These are phyloP conservation scores for Amblyornis subalaris DNA, from an alignment of 2,113 vertebrate species.

Conservation along the genomic window DNA sequence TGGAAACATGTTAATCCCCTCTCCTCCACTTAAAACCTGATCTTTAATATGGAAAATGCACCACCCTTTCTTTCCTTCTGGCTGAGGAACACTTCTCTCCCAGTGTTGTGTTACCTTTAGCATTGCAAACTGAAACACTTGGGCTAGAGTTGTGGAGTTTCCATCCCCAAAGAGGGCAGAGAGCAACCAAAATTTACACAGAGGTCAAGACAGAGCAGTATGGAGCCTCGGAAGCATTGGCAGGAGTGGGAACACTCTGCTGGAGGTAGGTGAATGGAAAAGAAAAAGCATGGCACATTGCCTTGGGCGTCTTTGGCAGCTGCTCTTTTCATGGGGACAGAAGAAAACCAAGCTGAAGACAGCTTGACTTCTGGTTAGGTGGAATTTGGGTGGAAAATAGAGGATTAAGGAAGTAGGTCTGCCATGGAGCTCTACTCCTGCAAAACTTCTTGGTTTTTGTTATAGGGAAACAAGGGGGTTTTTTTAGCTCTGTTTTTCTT, in stretches of 20 bases:
- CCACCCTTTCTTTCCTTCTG: neutral
- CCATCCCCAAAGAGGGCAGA: neutral
- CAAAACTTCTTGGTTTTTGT: neutral
- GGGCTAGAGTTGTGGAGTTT: neutral
- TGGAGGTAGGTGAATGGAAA: neutral
- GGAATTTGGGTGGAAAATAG: neutral
- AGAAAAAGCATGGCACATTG: accelerated
- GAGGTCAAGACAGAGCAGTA: neutral
- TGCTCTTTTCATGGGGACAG: neutral
- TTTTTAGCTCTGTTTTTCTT: neutral
- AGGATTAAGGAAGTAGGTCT: neutral
- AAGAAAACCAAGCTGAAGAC: neutral
- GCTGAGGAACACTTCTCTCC: neutral
- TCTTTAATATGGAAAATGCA: slow-evolving; percentile 14
- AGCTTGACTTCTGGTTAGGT: neutral
- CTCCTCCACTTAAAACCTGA: neutral
- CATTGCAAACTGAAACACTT: neutral
- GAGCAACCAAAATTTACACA: neutral
- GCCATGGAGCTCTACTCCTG: accelerated
- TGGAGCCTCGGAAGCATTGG: neutral
- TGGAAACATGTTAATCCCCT: neutral
- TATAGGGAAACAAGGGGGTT: neutral
- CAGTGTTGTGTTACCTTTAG: slow-evolving; percentile 37
- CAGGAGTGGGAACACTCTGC: neutral
- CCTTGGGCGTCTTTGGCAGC: neutral